Base-by-base conservation (phyloP, 35 echinoderm and acorn worm species). In the Anneissia japonica region DNA sequence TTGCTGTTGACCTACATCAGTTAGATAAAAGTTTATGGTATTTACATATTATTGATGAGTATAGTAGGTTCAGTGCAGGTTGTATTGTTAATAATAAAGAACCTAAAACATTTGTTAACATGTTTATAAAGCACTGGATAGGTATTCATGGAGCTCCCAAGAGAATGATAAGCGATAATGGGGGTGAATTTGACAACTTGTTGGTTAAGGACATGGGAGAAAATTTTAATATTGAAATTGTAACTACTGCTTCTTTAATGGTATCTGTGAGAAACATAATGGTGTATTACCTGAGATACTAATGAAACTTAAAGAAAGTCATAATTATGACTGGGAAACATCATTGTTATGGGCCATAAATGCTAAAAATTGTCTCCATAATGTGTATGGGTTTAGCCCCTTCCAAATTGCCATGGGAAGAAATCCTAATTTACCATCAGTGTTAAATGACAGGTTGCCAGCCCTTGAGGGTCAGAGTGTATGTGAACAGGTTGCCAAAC, bases 31-130 rank as follows among this genome's bases (percentile, higher is more conserved):
- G 46, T 11, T 4, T 85, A 21, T 79, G 31, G 30, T 87, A 79
- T 26, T 75, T 87, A 40, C 85, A 87, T 46, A 77, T 87, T 33
- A 87, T 77, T 28, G 85, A 87, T 87, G 85, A 79, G 39, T 78
- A 32, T 46, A 87, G 74, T 32, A 19, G 73, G 1, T 77, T 86
- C 35, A 86, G 84, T 86, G 72, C 26, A 11, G 84, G 73, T 6
- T 76, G 31, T 77, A 39, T 86, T 37, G 37, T 86, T 13, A 33
- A 37, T n/a, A 76, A 77, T 32, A 86, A 86, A 30, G 1, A 29
- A 23, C 74, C 72, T n/a, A n/a, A 74, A 40, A 45, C 31, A 21
- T 77, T 86, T 39, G 75, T 87, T 33, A 30, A 28, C 33, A 87
- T 7, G 5, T 78, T 87, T 13, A 87, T 87, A 9, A 78, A 77